Percentiles rank a stretch among this genome's conserved stretches.
These are phyloP conservation scores for Dromius quadrimaculatus DNA, from an alignment of 2,888 invertebrate species.

Conservation along the genomic window DNA sequence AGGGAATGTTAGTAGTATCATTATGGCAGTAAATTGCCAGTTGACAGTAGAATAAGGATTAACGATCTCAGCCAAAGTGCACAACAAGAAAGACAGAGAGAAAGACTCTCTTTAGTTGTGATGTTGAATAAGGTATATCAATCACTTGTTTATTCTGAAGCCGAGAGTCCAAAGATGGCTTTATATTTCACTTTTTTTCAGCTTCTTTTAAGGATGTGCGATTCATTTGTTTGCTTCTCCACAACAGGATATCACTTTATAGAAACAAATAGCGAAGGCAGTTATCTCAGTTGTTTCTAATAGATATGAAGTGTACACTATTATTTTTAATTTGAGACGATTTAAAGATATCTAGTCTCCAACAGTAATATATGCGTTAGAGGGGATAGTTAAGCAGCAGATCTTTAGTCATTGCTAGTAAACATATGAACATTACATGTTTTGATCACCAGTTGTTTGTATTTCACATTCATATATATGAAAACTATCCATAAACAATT, in stretches of 20 bases:
- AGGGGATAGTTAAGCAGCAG: too few species aligned
- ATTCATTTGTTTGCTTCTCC: background rate
- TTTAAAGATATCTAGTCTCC: background rate
- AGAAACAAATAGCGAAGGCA: background rate
- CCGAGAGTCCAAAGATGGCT: conserved; percentile 24
- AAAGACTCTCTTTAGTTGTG: background rate
- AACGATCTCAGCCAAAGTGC: conserved; percentile 19
- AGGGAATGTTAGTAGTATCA: background rate
- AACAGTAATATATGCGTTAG: too few species aligned
- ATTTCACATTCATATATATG: too few species aligned
- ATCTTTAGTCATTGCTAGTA: too few species aligned
- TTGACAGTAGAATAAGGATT: conserved; percentile 31
- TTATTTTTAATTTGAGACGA: conserved; percentile 4
- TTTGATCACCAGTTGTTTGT: too few species aligned
- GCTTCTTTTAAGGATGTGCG: background rate
- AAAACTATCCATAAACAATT: too few species aligned
- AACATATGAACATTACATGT: too few species aligned
- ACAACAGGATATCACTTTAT: background rate
- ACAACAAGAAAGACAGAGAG: background rate
- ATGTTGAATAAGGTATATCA: conserved; percentile 45
- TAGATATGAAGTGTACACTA: background rate
- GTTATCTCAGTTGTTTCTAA: background rate
- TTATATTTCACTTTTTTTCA: background rate
- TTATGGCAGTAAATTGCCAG: conserved; percentile 14
- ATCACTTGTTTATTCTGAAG: conserved; percentile 45